Evolutionary conservation across 2,888 invertebrate species (phyloP), one percentile per base, ranked within the genome.

Genomic region (Melinaea menophilus): DNA sequence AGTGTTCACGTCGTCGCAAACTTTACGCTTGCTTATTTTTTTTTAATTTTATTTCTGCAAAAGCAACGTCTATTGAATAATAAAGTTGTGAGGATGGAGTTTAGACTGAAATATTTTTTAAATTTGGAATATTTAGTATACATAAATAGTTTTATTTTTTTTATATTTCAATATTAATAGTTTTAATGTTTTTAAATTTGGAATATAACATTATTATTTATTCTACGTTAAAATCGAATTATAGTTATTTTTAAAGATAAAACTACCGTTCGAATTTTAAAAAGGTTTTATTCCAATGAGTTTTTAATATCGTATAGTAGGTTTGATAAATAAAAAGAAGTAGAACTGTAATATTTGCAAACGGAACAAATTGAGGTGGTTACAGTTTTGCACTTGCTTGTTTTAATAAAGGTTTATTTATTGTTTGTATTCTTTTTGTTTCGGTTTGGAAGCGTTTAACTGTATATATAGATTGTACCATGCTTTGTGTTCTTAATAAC

Each of bases 1-100:
- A 78, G 75, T 75, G 75, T 76, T 76, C 78, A 73, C 73, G 73
- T 67, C 74, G 75, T 71, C 69, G 73, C 71, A 74, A 80, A 80
- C 79, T 83, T 83, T 76, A 64, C 73, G 73, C 71, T 73, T 73
- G 72, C 75, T 76, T 73, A 72, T 75, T 71, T 73, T 70, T 71
- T 68, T 70, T 71, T 22, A 69, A 67, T 65, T 71, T 72, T 69
- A 68, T 68, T 66, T 71, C 71, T 69, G 61, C 69, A 70, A 70
- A 70, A 71, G 67, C 66, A 72, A 73, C 69, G 69, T 70, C 71
- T 69, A 69, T 72, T 72, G 73, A 72, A 73, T 73, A 72, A 75
- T 73, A 69, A 72, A 74, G 70, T 71, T 71, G 69, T 69, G 69
- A 71, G 65, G 69, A 59, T 33, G 47, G 61, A 64, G 66, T 64